Conservation (phyloP, 2,113 vertebrate genomes). For the Poicephalus meyeri region DNA sequence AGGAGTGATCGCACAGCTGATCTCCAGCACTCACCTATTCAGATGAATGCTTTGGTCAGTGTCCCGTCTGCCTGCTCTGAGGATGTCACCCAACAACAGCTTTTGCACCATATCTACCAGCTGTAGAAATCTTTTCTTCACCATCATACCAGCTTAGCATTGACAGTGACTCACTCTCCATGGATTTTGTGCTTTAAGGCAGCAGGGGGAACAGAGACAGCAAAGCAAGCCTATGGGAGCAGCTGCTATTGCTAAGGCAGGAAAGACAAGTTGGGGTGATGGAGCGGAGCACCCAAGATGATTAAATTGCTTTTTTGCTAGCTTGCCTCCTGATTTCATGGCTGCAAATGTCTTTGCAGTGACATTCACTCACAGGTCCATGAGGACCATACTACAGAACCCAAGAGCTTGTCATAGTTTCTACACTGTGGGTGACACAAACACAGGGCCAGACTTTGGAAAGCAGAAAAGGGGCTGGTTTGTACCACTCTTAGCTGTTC, state of each 20-base stretch:
- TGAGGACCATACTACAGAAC: neutral
- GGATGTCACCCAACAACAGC: neutral
- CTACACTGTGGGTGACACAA: neutral
- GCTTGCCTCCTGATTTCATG: neutral
- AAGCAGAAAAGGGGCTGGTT: neutral
- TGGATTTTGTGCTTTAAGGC: neutral
- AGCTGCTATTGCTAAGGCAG: neutral
- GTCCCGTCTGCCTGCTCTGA: neutral
- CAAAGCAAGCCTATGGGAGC: neutral
- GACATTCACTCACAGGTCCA: neutral
- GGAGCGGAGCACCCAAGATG: neutral
- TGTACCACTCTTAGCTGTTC: neutral
- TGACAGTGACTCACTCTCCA: neutral
- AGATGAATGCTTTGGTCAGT: neutral
- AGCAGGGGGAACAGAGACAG: neutral
- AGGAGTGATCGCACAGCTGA: neutral
- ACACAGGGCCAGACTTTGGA: neutral
- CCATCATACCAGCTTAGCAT: neutral
- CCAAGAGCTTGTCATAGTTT: neutral
- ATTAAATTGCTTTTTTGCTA: neutral
- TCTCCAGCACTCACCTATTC: neutral
- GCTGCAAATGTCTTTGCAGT: neutral
- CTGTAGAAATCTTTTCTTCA: neutral
- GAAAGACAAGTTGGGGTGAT: neutral
- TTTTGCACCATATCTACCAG: neutral